Evolutionary conservation across 2,888 invertebrate genomes (phyloP).

Genomic region (Diloba caeruleocephala): DNA sequence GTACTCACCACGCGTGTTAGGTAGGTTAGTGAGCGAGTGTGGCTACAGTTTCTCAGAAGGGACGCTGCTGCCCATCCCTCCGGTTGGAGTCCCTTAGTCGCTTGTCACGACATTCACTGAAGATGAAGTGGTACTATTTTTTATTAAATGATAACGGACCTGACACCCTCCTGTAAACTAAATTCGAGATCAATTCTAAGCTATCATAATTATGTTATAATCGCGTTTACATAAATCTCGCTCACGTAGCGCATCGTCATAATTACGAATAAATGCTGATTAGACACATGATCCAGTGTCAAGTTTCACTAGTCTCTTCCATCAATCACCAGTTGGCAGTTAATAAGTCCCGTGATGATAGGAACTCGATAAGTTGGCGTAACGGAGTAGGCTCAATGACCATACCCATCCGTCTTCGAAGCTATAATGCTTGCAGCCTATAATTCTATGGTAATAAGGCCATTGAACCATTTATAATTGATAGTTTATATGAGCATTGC

Average conservation of each 20-base stretch:
- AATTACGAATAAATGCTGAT: conserved; percentile 24
- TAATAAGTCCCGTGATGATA: conserved; percentile 31
- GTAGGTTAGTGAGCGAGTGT: too few species aligned
- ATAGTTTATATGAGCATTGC: conserved; percentile 13
- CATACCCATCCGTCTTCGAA: conserved; percentile 31
- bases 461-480: conserved; percentile 33
- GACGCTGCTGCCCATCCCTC: too few species aligned
- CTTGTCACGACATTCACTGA: too few species aligned
- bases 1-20: too few species aligned
- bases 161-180: too few species aligned
- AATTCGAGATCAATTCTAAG: background rate
- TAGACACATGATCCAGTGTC: conserved; percentile 10
- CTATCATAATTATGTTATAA: conserved; percentile 1
- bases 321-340: conserved; percentile 32
- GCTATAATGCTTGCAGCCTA: conserved; percentile 13
- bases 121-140: too few species aligned
- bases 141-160: too few species aligned
- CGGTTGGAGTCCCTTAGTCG: too few species aligned
- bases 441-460: conserved; percentile 40
- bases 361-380: conserved; percentile 33
- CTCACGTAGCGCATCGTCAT: conserved; percentile 6
- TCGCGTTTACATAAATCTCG: conserved; percentile 2
- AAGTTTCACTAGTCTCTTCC: conserved; percentile 24
- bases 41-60: too few species aligned
- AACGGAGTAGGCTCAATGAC: conserved; percentile 42